Conservation (phyloP, 1,140 invertebrate genomes). For the Cyclargus thomasi region DNA sequence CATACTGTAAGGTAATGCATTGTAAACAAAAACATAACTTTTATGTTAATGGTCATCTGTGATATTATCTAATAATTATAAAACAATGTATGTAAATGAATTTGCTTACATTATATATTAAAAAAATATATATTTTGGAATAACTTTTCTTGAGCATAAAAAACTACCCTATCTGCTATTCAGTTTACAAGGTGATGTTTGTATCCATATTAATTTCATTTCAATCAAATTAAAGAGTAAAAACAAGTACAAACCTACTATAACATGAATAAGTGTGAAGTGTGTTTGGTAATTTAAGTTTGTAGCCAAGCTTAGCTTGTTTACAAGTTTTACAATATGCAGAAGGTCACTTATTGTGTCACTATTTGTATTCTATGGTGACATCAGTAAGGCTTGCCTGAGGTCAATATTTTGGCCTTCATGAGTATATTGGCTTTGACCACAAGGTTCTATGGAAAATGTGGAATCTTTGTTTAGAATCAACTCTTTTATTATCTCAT, state of each 20-base stretch:
- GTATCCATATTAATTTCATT: too few relatives aligned
- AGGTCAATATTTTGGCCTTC: slow-evolving; percentile 19
- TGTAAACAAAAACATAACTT: neutral
- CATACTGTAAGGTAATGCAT: neutral
- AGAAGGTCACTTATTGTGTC: slow-evolving; percentile 8
- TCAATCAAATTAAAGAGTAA: too few relatives aligned
- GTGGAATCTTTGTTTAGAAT: neutral
- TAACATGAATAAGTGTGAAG: too few relatives aligned
- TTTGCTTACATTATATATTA: too few relatives aligned
- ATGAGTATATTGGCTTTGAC: neutral
- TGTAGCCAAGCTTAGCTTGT: neutral
- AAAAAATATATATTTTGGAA: too few relatives aligned
- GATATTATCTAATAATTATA: neutral
- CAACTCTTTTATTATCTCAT: neutral
- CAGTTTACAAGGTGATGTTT: too few relatives aligned
- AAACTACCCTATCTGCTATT: too few relatives aligned
- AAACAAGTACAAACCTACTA: too few relatives aligned
- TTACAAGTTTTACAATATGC: neutral
- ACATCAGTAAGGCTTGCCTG: slow-evolving; percentile 8
- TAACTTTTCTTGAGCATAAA: too few relatives aligned
- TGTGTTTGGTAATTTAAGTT: too few relatives aligned
- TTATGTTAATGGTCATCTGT: neutral
- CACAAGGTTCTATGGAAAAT: neutral
- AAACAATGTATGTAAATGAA: neutral
- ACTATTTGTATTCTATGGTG: slow-evolving; percentile 4